Evolutionary conservation across 2,113 vertebrate genomes (phyloP).

Genomic region (Triplophysa tibetana): DNA sequence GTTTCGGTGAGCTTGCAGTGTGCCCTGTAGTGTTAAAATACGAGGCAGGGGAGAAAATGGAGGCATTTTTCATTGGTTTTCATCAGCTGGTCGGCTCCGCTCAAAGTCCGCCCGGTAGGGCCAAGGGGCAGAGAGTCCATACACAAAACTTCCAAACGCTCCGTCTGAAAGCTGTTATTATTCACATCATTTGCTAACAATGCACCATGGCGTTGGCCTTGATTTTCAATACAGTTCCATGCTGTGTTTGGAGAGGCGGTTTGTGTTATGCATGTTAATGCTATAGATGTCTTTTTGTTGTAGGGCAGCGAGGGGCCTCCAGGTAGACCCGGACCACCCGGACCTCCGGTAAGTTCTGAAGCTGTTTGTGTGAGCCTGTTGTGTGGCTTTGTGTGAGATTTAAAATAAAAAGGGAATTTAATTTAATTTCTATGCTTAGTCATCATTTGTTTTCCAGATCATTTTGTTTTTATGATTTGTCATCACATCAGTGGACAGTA

Average conservation of each 20-base stretch:
- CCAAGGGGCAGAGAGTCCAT: constrained; percentile 12
- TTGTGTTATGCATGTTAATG: constrained; percentile 3
- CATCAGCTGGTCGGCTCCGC: not conserved
- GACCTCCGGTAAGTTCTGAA: constrained; percentile 73
- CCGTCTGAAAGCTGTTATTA: constrained; percentile 27
- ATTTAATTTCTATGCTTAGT: not conserved
- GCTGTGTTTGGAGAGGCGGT: constrained; percentile 28
- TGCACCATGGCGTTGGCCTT: not conserved
- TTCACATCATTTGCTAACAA: constrained; percentile 40
- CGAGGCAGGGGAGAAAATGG: constrained; percentile 21
- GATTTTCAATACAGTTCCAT: constrained; percentile 2
- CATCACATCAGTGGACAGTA: not conserved
- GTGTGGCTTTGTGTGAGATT: not conserved
- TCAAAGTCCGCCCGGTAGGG: constrained; percentile 11
- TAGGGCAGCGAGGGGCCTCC: constrained; percentile 88
- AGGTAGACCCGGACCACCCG: constrained; percentile 80
- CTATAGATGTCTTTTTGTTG: constrained; percentile 35
- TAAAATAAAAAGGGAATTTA: constrained; percentile 29
- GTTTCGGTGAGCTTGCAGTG: not conserved
- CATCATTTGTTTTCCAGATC: not conserved
- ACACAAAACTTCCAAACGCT: constrained; percentile 4
- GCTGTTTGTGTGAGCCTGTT: not conserved
- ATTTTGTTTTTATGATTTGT: constrained; percentile 18
- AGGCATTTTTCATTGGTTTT: constrained; percentile 21
- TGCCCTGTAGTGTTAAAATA: constrained; percentile 14